Evolutionary conservation across 2,888 invertebrate genomes (phyloP).

Genomic region (Melieria picta): DNA sequence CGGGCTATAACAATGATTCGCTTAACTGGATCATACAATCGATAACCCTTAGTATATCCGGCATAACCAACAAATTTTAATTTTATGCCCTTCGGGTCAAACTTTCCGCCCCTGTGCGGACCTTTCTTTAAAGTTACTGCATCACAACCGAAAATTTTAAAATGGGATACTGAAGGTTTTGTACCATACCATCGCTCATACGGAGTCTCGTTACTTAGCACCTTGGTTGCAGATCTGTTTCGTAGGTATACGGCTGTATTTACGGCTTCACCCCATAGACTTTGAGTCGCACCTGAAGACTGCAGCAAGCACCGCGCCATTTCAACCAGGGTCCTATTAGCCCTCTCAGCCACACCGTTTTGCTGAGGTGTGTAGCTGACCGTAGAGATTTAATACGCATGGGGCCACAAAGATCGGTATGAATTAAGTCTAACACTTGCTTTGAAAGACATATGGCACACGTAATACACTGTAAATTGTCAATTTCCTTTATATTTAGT

Average conservation of each 20-base stretch:
- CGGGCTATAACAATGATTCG: slow-evolving; percentile 24
- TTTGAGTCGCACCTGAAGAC: slow-evolving; percentile 16
- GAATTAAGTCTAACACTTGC: slow-evolving; percentile 1
- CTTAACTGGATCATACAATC: slow-evolving; percentile 33
- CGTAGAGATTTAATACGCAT: slow-evolving; percentile 19
- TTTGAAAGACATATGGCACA: slow-evolving; percentile 20
- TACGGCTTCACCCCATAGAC: slow-evolving; percentile 34
- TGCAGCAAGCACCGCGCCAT: slow-evolving; percentile 33
- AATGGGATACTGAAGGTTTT: slow-evolving; percentile 26
- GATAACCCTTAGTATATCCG: slow-evolving; percentile 36
- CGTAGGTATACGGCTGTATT: slow-evolving; percentile 32
- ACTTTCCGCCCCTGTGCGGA: slow-evolving; percentile 14
- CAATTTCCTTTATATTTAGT: slow-evolving; percentile 3
- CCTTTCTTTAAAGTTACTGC: slow-evolving; percentile 26
- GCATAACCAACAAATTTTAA: slow-evolving; percentile 38
- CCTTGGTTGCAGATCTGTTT: slow-evolving; percentile 27
- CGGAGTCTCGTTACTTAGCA: slow-evolving; percentile 24
- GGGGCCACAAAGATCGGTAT: slow-evolving; percentile 23
- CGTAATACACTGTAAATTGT: slow-evolving; percentile 18
- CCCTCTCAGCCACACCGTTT: slow-evolving; percentile 30
- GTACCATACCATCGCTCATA: slow-evolving; percentile 29
- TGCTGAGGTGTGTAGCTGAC: slow-evolving; percentile 28
- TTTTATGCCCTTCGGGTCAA: slow-evolving; percentile 29
- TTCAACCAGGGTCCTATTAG: slow-evolving; percentile 31
- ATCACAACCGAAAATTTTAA: slow-evolving; percentile 31